Percentiles rank a stretch among this genome's conserved stretches.
phyloP scores from a whole-genome alignment of 2,797 vertebrate species.

The Sebastes diaconus region DNA sequence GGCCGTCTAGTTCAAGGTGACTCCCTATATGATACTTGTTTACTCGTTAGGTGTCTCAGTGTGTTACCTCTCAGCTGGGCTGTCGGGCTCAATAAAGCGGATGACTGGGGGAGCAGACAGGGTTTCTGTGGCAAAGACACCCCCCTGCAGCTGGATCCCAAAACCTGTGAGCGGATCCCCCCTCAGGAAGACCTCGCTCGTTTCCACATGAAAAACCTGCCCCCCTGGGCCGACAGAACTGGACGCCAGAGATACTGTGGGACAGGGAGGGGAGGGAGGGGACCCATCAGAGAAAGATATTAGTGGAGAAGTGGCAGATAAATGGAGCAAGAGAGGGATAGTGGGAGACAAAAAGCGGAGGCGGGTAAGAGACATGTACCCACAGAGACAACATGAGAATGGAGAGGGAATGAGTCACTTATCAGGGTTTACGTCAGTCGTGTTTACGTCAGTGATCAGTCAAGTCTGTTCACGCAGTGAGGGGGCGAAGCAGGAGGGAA shows the following conservation, averaged over 20 bases:
- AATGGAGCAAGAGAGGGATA: slow-evolving; percentile 37
- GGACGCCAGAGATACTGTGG: slow-evolving; percentile 92
- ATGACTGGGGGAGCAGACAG: slow-evolving; percentile 93
- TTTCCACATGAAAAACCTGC: slow-evolving; percentile 97
- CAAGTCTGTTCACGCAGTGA: slow-evolving; percentile 39
- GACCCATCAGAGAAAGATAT: slow-evolving; percentile 43
- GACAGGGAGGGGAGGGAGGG: background rate
- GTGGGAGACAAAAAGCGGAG: slow-evolving; percentile 18
- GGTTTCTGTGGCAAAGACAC: slow-evolving; percentile 96
- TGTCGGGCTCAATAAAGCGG: slow-evolving; percentile 97
- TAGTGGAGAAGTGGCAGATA: slow-evolving; percentile 42
- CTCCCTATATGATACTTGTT: slow-evolving; percentile 56
- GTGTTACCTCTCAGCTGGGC: slow-evolving; percentile 94
- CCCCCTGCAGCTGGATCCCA: slow-evolving; percentile 98
- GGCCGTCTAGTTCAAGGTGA: slow-evolving; percentile 62
- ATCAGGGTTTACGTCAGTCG: slow-evolving; percentile 44
- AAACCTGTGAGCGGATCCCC: slow-evolving; percentile 96
- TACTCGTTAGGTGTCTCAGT: slow-evolving; percentile 44
- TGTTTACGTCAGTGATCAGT: slow-evolving; percentile 51
- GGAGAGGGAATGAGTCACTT: slow-evolving; percentile 57
- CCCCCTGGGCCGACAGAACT: slow-evolving; percentile 95
- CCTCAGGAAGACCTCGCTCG: slow-evolving; percentile 90
- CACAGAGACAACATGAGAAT: slow-evolving; percentile 38
- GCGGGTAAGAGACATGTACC: slow-evolving; percentile 34
- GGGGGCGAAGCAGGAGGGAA: background rate